These are phyloP conservation scores for Lepus americanus DNA, from an alignment of 2,113 vertebrate species.

Conservation along the genomic window DNA sequence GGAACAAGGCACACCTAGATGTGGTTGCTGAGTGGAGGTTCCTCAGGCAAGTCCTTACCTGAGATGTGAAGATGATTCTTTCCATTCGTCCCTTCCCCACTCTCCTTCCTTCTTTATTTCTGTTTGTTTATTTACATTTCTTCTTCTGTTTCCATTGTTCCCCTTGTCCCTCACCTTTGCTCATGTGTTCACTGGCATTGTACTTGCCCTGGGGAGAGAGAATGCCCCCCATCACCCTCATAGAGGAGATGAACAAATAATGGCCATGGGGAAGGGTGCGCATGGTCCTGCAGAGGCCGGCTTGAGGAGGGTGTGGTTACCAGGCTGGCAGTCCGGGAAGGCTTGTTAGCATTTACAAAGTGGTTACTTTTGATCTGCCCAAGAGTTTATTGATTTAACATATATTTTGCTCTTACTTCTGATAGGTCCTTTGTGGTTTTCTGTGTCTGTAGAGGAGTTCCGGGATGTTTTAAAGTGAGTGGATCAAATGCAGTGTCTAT, in stretches of 20 bases:
- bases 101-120: accelerated
- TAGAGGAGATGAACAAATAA: background rate
- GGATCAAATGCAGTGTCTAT: constrained; percentile 9
- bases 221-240: too few species aligned
- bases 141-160: background rate
- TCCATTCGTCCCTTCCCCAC: background rate
- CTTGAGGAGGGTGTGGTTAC: background rate
- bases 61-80: background rate
- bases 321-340: background rate
- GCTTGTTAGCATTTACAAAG: constrained; percentile 18
- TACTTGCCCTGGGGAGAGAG: background rate
- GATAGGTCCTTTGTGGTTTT: constrained; percentile 22
- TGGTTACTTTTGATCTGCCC: background rate
- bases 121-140: background rate
- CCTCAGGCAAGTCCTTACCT: background rate
- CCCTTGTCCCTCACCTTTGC: too few species aligned
- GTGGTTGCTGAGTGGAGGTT: background rate
- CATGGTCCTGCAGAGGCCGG: background rate
- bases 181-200: background rate
- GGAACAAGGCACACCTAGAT: background rate
- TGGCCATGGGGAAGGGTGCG: background rate
- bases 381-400: constrained; percentile 20
- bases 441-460: constrained; percentile 24
- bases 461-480: constrained; percentile 11
- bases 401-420: constrained; percentile 43